Percentiles rank a stretch among this genome's conserved stretches.
These are phyloP conservation scores for Apocrypta bakeri DNA, from an alignment of 1,140 invertebrate genomes.

Conservation along the genomic window DNA sequence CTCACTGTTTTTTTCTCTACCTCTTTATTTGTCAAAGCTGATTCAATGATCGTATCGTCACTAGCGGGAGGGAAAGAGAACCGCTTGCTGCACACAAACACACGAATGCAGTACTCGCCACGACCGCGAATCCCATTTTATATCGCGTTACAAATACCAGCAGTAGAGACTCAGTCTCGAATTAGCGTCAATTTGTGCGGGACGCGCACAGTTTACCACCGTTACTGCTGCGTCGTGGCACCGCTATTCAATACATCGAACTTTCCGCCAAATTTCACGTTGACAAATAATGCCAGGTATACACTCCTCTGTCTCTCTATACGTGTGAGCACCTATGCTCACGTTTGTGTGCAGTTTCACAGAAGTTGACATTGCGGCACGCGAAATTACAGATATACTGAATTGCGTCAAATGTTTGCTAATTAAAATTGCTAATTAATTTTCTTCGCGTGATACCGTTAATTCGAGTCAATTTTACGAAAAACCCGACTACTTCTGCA, in stretches of 20 bases:
- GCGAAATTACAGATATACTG: slow-evolving; percentile 23
- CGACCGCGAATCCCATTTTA: slow-evolving; percentile 61
- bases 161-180: slow-evolving; percentile 43
- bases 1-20: slow-evolving; percentile 20
- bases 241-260: slow-evolving; percentile 42
- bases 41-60: slow-evolving; percentile 57
- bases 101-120: not conserved
- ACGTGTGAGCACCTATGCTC: not conserved
- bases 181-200: slow-evolving; percentile 59
- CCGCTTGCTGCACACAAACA: slow-evolving; percentile 1
- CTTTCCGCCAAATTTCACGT: slow-evolving; percentile 53
- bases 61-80: slow-evolving; percentile 20
- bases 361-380: slow-evolving; percentile 13
- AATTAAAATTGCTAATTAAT: slow-evolving; percentile 47
- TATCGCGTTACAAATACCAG: slow-evolving; percentile 57
- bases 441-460: slow-evolving; percentile 15
- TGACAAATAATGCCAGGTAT: slow-evolving; percentile 50
- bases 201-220: slow-evolving; percentile 43
- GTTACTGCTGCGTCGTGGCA: slow-evolving; percentile 21
- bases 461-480: slow-evolving; percentile 10
- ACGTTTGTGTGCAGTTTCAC: not conserved
- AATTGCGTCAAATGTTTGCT: slow-evolving; percentile 38
- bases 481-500: too few species aligned
- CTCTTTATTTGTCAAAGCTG: slow-evolving; percentile 61
- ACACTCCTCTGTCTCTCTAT: not conserved